phyloP scores from a whole-genome alignment of 2,113 vertebrate species.

The Prunella himalayana region DNA sequence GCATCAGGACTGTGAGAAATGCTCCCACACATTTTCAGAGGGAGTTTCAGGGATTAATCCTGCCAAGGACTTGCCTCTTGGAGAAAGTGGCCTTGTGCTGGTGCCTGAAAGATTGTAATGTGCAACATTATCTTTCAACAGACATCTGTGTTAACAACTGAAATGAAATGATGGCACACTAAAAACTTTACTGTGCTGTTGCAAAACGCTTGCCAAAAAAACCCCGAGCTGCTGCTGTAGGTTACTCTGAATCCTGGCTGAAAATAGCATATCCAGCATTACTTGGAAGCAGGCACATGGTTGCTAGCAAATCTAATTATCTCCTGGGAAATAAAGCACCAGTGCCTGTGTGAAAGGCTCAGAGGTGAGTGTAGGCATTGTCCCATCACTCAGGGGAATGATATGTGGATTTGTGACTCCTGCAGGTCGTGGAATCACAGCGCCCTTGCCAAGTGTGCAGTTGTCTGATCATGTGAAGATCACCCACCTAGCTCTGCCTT shows the following conservation, averaged over 20 bases:
- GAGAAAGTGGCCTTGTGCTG: slow-evolving; percentile 3
- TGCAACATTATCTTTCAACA: slow-evolving; percentile 48
- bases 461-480: slow-evolving; percentile 3
- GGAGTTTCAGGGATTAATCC: background rate
- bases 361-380: background rate
- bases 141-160: slow-evolving; percentile 55
- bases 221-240: slow-evolving; percentile 3
- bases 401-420: background rate
- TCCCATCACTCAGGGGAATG: background rate
- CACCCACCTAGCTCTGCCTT: background rate
- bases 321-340: slow-evolving; percentile 20
- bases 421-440: background rate
- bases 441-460: background rate
- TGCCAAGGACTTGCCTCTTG: background rate
- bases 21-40: background rate
- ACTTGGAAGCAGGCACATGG: background rate
- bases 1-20: background rate
- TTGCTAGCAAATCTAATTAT: slow-evolving; percentile 34
- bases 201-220: slow-evolving; percentile 45
- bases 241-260: slow-evolving; percentile 24
- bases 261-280: background rate
- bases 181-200: slow-evolving; percentile 44
- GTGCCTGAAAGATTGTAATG: slow-evolving; percentile 15
- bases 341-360: background rate
- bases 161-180: slow-evolving; percentile 47